Percentiles rank a stretch among this genome's conserved stretches.
These are phyloP conservation scores for Molanna angustata DNA, from an alignment of 2,888 invertebrate species.

Conservation along the genomic window DNA sequence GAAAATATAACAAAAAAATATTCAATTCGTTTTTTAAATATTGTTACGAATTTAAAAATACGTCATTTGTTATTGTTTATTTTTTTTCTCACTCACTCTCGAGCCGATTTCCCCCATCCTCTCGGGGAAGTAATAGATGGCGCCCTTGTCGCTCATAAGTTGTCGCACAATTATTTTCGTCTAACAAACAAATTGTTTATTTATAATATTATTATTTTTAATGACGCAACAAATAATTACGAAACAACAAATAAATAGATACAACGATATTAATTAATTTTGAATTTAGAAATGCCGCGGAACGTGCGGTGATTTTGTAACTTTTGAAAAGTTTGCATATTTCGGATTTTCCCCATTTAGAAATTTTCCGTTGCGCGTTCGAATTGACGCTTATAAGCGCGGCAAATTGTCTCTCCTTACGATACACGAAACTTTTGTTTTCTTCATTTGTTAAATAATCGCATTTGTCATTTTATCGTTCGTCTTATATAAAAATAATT, in stretches of 20 bases:
- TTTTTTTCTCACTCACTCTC: too few species aligned
- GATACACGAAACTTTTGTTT: not conserved
- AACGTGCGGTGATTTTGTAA: not conserved
- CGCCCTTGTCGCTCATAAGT: conserved; percentile 13
- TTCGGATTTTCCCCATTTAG: not conserved
- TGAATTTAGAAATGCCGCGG: too few species aligned
- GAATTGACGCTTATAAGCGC: conserved; percentile 15
- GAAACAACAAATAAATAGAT: not conserved
- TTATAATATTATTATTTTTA: too few species aligned
- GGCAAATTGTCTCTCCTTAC: conserved; percentile 1
- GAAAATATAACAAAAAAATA: not conserved
- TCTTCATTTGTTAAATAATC: not conserved
- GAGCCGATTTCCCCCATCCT: not conserved
- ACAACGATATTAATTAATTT: not conserved
- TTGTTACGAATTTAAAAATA: conserved; percentile 6
- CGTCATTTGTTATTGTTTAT: too few species aligned
- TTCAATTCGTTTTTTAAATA: conserved; percentile 1
- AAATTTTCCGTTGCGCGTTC: too few species aligned
- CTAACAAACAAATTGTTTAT: too few species aligned
- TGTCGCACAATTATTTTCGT: too few species aligned
- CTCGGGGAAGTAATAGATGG: not conserved
- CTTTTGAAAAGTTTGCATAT: not conserved
- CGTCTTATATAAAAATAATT: not conserved
- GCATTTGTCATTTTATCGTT: too few species aligned
- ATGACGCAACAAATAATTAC: not conserved